Conservation (phyloP, 2,888 invertebrate species). For the Sialis lutaria region DNA sequence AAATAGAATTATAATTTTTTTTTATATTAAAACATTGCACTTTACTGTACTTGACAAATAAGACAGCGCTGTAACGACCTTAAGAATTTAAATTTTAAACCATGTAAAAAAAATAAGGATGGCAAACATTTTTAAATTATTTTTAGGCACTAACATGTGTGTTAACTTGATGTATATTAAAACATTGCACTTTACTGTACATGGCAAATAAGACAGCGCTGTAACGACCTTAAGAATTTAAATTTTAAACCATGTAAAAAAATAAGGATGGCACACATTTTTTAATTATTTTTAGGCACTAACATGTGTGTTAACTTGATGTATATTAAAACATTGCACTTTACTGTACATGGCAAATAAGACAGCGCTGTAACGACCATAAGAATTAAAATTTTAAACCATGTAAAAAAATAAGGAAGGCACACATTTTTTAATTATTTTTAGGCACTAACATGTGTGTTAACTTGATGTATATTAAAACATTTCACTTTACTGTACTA, state of each 20-base stretch:
- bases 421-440: not conserved
- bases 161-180: not conserved
- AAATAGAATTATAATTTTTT: no score
- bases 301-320: constrained; percentile 45
- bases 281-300: constrained; percentile 35
- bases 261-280: not conserved
- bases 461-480: not conserved
- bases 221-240: not conserved
- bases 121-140: not conserved
- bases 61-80: not conserved
- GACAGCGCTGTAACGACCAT: not conserved
- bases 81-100: not conserved
- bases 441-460: not conserved
- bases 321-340: no score
- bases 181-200: no score
- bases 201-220: not conserved
- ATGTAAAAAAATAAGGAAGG: not conserved
- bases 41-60: no score
- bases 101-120: not conserved
- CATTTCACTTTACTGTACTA: no score
- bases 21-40: no score
- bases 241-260: not conserved
- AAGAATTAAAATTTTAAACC: not conserved
- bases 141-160: not conserved
- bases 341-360: no score